phyloP scores from a whole-genome alignment of 2,888 invertebrate species.

The Eupeodes luniger region DNA sequence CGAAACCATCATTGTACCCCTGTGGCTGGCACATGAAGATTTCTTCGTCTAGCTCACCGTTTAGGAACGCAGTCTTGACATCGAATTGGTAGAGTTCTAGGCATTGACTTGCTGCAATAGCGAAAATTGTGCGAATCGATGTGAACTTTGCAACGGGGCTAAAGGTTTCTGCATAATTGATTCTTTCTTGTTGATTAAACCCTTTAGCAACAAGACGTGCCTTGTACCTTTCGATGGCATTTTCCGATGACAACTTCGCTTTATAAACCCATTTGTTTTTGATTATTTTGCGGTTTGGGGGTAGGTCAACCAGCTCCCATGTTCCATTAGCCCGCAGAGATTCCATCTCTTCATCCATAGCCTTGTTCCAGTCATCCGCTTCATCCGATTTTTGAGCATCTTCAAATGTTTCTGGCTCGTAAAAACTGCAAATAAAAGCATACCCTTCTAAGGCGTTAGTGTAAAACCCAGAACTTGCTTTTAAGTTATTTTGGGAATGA shows the following conservation, averaged over 20 bases:
- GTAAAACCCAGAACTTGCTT: no score
- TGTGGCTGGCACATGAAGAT: slow-evolving; percentile 67
- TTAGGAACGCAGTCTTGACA: slow-evolving; percentile 50
- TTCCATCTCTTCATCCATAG: no score
- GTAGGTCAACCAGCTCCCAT: no score
- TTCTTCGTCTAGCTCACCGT: slow-evolving; percentile 47
- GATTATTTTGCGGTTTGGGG: no score
- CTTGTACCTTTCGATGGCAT: slow-evolving; percentile 71
- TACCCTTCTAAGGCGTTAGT: no score
- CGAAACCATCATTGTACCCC: slow-evolving; percentile 60
- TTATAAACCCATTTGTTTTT: slow-evolving; percentile 48
- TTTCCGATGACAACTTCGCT: background rate
- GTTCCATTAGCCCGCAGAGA: no score
- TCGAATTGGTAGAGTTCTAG: slow-evolving; percentile 2
- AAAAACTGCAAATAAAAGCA: no score
- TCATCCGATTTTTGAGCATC: no score
- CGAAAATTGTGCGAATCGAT: slow-evolving; percentile 35
- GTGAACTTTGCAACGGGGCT: slow-evolving; percentile 29
- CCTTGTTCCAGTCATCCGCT: no score
- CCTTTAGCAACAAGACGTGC: slow-evolving; percentile 79
- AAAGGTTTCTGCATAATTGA: slow-evolving; percentile 78
- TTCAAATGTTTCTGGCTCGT: no score
- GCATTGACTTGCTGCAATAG: slow-evolving; percentile 69
- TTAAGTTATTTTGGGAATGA: no score
- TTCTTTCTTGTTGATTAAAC: slow-evolving; percentile 77